A percentile compares a stretch with the other conserved stretches of the same genome.
Evolutionary conservation across 2,113 vertebrate species (phyloP).

Genomic region (Pimephales promelas): DNA sequence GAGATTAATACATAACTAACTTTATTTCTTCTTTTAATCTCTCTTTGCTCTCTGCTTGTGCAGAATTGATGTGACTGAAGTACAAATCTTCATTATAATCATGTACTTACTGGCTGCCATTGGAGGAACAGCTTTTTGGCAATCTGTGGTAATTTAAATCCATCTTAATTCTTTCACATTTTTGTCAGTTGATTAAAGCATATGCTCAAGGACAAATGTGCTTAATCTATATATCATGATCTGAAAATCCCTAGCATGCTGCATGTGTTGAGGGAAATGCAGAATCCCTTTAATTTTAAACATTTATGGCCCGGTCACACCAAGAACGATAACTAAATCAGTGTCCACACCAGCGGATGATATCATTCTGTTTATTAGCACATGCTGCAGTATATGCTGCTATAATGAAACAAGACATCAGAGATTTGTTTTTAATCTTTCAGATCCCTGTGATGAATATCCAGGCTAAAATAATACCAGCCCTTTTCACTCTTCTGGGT

Average conservation of each 20-base stretch:
- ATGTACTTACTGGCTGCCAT: conserved; percentile 88
- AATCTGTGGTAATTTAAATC: conserved; percentile 81
- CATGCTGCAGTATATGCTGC: too few species aligned
- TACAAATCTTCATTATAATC: conserved; percentile 91
- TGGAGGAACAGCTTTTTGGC: conserved; percentile 89
- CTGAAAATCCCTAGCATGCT: neutral
- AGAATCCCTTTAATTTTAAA: neutral
- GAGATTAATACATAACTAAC: conserved; percentile 64
- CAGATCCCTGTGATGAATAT: conserved; percentile 87
- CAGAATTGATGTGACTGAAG: conserved; percentile 95
- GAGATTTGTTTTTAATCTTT: neutral
- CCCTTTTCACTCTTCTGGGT: conserved; percentile 84
- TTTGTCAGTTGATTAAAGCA: neutral
- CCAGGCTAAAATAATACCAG: conserved; percentile 85
- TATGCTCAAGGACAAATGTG: neutral
- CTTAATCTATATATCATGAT: neutral
- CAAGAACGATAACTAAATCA: too few species aligned
- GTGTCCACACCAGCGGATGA: too few species aligned
- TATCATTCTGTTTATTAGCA: too few species aligned
- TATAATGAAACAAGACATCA: neutral
- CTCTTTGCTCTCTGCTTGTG: conserved; percentile 73
- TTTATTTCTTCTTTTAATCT: conserved; percentile 67
- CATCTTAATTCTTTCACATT: conserved; percentile 6
- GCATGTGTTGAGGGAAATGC: neutral
- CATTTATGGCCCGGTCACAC: too few species aligned